Conservation (phyloP, 2,888 invertebrate species). For the Andricus curvator region DNA sequence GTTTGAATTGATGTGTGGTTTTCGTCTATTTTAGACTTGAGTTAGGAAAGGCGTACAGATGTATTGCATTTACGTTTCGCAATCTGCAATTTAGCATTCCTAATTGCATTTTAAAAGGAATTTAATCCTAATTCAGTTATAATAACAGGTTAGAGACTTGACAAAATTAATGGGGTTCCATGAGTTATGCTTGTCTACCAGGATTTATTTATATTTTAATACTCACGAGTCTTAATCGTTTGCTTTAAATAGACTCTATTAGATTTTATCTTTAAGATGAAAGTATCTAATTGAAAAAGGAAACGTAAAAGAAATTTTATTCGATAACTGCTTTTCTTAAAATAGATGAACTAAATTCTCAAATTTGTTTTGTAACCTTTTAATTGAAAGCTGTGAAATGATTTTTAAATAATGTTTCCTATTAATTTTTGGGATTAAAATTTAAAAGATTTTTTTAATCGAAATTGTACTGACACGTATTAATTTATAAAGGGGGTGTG, state of each 20-base stretch:
- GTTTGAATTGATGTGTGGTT: conserved; percentile 33
- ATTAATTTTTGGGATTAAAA: no score
- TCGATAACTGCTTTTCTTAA: neutral
- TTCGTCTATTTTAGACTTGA: conserved; percentile 2
- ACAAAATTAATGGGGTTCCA: neutral
- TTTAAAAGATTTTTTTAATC: no score
- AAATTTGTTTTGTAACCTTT: neutral
- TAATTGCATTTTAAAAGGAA: conserved; percentile 25
- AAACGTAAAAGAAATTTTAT: neutral
- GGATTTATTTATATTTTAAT: neutral
- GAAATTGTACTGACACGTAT: no score
- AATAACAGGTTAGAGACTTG: neutral
- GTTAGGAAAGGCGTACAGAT: conserved; percentile 3
- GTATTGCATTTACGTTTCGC: conserved; percentile 11
- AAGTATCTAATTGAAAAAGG: conserved; percentile 3
- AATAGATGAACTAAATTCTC: neutral
- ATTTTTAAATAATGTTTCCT: no score
- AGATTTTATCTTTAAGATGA: neutral
- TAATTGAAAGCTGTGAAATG: neutral
- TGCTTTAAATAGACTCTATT: neutral
- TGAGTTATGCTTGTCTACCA: neutral
- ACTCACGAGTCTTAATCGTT: neutral
- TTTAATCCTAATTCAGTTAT: conserved; percentile 13
- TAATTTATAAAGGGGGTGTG: neutral
- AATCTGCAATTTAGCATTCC: conserved; percentile 26